Base-by-base conservation (phyloP, 2,888 invertebrate genomes). In the Drosophila eohydei region DNA sequence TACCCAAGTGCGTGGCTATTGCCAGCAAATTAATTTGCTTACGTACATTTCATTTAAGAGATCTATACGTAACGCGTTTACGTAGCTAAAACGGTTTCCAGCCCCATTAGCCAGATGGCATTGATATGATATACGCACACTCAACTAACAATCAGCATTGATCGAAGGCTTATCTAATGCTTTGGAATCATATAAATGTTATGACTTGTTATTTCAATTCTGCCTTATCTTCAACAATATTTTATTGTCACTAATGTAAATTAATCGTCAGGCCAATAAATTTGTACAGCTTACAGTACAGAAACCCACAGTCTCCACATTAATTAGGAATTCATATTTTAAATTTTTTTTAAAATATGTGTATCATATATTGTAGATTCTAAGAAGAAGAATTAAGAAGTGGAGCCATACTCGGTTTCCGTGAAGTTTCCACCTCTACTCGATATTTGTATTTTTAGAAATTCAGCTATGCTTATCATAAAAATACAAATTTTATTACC, bases 11-110 rank as follows among this genome's bases (percentile, higher is more conserved):
- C 85, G 81, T 77, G 80, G 76, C 79, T 72, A 62, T 71, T 83
- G 79, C 80, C 82, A 87, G 71, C 89, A 84, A 84, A 82, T 76
- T 69, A 72, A 84, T 89, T 84, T 83, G 88, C 89, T 87, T 83
- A 88, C 81, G 86, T 88, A 80, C 88, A 80, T 88, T 75, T 80
- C 62, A 85, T 85, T 73, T 80, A 81, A 54, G 63, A 46, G 57
- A 55, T 71, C 71, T 71, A 88, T 71, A 79, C 85, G 88, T 76
- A 83, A 73, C 44, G 52, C 43, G 36, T 55, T 28, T 40, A 30
- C 38, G 11, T 36, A 21, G 34, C 34, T 40, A 46, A 14, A 56
- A 46, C 21, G 46, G 34, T 34, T 32, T 38, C 28, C 32, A 21
- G n/a, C 28, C 9, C 46, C 46, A 40, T 32, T 34, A 11, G 32